Conservation (phyloP, 2,888 invertebrate species). For the Zhengitettix transpicula region DNA sequence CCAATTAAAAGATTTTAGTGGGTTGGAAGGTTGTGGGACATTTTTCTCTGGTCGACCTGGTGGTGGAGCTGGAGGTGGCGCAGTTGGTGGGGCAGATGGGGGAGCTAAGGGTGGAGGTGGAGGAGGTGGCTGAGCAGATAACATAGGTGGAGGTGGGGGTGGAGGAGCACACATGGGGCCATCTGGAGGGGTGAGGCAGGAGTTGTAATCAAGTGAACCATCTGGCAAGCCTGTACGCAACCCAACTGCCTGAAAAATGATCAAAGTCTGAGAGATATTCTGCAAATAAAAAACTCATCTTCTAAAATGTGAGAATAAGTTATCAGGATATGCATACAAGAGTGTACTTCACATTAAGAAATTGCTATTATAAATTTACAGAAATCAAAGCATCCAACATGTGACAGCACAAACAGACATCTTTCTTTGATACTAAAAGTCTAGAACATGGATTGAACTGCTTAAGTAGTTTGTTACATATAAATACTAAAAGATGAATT, state of each 20-base stretch:
- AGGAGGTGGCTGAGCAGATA: slow-evolving; percentile 37
- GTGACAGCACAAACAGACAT: no score
- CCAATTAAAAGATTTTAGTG: slow-evolving; percentile 96
- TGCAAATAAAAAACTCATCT: no score
- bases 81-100: slow-evolving; percentile 26
- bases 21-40: slow-evolving; percentile 82
- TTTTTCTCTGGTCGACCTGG: slow-evolving; percentile 42
- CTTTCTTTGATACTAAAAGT: no score
- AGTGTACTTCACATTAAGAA: no score
- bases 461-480: no score
- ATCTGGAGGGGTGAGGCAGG: slow-evolving; percentile 1
- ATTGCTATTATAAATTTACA: no score
- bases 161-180: slow-evolving; percentile 30
- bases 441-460: no score
- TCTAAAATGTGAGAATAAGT: no score
- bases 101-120: slow-evolving; percentile 24
- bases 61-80: slow-evolving; percentile 18
- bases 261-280: no score
- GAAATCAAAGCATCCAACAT: no score
- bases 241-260: slow-evolving; percentile 7
- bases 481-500: no score
- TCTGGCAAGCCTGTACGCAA: slow-evolving; percentile 4
- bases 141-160: slow-evolving; percentile 35
- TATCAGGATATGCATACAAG: no score
- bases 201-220: background rate